These are phyloP conservation scores for Lasioglossum albipes DNA, from an alignment of 1,140 invertebrate genomes.

Conservation along the genomic window DNA sequence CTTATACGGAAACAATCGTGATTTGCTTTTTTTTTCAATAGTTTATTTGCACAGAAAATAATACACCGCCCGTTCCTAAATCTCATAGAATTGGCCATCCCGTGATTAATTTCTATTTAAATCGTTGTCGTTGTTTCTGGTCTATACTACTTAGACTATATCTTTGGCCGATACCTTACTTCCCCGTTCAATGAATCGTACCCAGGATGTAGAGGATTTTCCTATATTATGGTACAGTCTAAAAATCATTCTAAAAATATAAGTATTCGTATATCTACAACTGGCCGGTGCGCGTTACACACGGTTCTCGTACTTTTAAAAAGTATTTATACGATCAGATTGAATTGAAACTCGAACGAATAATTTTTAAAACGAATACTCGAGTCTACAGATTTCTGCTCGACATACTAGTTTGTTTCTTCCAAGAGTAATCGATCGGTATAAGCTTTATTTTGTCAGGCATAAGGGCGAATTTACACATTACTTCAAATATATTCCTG, in stretches of 20 bases:
- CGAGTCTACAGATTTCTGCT: neutral
- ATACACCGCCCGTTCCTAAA: neutral
- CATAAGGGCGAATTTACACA: slow-evolving; percentile 50
- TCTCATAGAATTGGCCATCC: neutral
- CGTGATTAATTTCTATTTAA: slow-evolving; percentile 45
- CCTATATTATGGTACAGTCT: slow-evolving; percentile 13
- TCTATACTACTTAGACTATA: slow-evolving; percentile 40
- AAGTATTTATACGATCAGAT: slow-evolving; percentile 9
- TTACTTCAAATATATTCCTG: slow-evolving; percentile 32
- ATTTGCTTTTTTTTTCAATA: no score
- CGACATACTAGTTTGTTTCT: no score
- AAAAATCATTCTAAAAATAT: slow-evolving; percentile 52
- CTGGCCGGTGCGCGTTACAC: neutral
- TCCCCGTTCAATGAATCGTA: slow-evolving; percentile 4
- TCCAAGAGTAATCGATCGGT: slow-evolving; percentile 4
- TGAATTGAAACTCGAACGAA: neutral
- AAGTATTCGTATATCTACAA: slow-evolving; percentile 40
- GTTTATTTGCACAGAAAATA: no score
- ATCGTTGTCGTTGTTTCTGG: slow-evolving; percentile 47
- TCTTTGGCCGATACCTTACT: slow-evolving; percentile 28
- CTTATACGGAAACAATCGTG: slow-evolving; percentile 41
- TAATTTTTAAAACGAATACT: slow-evolving; percentile 1
- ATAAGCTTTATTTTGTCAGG: slow-evolving; percentile 62
- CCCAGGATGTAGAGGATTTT: neutral
- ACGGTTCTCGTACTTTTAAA: neutral